These are phyloP conservation scores for Chionodraco myersi DNA, from an alignment of 2,113 vertebrate genomes.

Conservation along the genomic window DNA sequence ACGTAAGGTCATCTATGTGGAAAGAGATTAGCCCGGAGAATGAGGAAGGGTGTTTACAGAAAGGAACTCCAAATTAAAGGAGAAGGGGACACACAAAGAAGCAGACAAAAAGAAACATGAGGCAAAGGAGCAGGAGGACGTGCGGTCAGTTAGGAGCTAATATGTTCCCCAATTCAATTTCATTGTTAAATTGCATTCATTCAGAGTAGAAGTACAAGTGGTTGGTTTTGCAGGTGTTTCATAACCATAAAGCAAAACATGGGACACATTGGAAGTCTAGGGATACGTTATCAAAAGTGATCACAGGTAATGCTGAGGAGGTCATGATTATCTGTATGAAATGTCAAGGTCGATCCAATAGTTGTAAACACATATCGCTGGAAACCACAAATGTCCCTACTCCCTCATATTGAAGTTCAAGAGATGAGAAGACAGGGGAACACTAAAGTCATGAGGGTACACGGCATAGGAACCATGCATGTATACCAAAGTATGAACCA, in stretches of 20 bases:
- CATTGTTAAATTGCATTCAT: background rate
- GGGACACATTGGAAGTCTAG: background rate
- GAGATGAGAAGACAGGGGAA: background rate
- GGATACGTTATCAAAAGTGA: background rate
- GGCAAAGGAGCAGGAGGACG: background rate
- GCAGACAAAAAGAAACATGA: background rate
- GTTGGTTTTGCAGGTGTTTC: background rate
- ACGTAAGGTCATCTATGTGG: conserved; percentile 47
- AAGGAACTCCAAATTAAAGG: conserved; percentile 15
- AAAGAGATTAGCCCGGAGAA: conserved; percentile 50
- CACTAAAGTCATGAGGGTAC: background rate
- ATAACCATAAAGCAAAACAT: background rate
- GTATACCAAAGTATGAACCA: background rate
- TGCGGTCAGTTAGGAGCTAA: background rate
- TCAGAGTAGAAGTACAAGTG: background rate
- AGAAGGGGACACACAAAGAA: conserved; percentile 7
- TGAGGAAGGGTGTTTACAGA: conserved; percentile 20
- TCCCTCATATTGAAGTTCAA: background rate
- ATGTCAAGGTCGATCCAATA: background rate
- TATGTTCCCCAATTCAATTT: background rate
- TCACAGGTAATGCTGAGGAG: background rate
- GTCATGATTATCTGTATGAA: background rate
- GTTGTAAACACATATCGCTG: background rate
- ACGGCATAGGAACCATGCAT: background rate
- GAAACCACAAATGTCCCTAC: background rate